Evolutionary conservation across 2,113 vertebrate species (phyloP), one percentile per base, ranked within the genome.

Genomic region (Tapirus terrestris): DNA sequence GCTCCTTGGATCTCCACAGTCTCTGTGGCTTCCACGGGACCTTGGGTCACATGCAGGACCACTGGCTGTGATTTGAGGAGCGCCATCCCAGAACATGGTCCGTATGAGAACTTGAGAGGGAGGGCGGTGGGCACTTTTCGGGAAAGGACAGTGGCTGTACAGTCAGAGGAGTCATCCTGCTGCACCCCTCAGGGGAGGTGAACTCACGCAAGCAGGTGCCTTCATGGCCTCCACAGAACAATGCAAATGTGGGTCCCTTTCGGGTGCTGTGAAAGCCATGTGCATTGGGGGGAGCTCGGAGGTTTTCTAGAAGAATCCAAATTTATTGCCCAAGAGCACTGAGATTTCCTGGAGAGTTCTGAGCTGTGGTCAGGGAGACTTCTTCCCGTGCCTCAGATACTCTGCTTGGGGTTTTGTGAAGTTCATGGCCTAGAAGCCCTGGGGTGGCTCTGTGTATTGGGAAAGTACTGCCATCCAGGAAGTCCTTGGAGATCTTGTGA

Each of bases 241-340:
- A 67, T 8, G 39, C 29, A 67, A 12, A 21, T 13, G 27, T 48
- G 43, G 33, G 25, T 72, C 79, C 60, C 60, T 79, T 51, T 10
- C 17, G 39, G 67, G 23, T 33, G 13, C 67, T 67, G 3, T 81
- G 61, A 65, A 80, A 81, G 61, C 51, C 31, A 2, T 27, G 29
- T 18, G 65, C 43, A 51, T 81, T 81, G 53, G 6, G 20, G 20
- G 43, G 21, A 86, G 33, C 39, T 65, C 48, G 13, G 25, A 43
- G 43, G 27, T 73, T 96, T 94, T 82, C 65, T 60, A 79, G 65
- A 39, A 33, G 45, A 92, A 91, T 58, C 48, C 31, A 86, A 6
- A 79, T 82, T 25, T 77, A 51, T 65, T 25, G 33, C 63, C 18
- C 39, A 56, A 73, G 29, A 8, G 14, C 58, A 6, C 53, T 13